A percentile compares a stretch with the other conserved stretches of the same genome.
Evolutionary conservation across 2,113 vertebrate genomes (phyloP).

Genomic region (Lepus americanus): DNA sequence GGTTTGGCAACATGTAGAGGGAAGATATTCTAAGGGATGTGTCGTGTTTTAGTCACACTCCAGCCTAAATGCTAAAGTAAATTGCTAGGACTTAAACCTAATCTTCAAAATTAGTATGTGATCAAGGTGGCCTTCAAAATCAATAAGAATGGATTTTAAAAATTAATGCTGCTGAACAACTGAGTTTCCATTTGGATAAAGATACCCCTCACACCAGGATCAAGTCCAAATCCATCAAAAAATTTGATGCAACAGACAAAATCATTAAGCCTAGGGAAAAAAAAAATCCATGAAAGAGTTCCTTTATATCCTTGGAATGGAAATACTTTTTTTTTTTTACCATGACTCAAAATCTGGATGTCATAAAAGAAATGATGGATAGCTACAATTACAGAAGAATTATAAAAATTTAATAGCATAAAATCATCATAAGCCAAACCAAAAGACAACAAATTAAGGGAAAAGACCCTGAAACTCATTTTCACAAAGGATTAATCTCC

Average conservation of each 20-base stretch:
- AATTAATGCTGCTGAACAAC: neutral
- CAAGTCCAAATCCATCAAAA: neutral
- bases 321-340: neutral
- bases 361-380: neutral
- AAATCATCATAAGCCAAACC: neutral
- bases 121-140: neutral
- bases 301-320: neutral
- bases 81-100: neutral
- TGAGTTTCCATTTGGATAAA: neutral
- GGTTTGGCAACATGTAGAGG: neutral
- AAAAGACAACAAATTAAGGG: neutral
- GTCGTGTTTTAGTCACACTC: neutral
- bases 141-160: neutral
- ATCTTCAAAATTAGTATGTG: neutral
- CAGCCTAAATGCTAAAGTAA: neutral
- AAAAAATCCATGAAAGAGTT: neutral
- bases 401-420: neutral
- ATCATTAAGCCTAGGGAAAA: neutral
- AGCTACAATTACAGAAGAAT: neutral
- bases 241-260: neutral
- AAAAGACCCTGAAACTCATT: constrained; percentile 7
- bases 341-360: neutral
- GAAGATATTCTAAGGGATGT: neutral
- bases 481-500: neutral
- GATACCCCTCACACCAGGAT: neutral